Percentiles rank a stretch among this genome's conserved stretches.
Evolutionary conservation across 2,888 invertebrate species (phyloP).

Genomic region (Philhelius pedissequus): DNA sequence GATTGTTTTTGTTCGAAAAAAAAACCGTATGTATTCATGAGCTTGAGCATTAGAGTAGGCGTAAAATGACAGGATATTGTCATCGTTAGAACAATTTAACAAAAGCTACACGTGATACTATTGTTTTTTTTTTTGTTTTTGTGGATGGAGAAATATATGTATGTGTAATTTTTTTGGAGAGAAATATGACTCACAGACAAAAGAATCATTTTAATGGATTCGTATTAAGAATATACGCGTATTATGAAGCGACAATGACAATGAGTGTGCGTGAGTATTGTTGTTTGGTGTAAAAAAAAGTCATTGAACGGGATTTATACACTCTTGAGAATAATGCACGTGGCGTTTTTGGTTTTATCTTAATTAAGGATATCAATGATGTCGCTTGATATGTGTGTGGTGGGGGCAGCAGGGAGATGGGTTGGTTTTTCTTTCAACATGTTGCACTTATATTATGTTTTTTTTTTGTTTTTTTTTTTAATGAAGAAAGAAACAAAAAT

Average conservation of each 20-base stretch:
- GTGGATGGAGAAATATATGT: neutral
- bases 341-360: neutral
- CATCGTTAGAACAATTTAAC: neutral
- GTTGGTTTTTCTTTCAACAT: neutral
- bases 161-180: neutral
- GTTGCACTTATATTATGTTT: neutral
- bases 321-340: neutral
- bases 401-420: neutral
- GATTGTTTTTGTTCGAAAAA: neutral
- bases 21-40: neutral
- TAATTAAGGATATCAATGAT: constrained; percentile 25
- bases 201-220: neutral
- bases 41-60: neutral
- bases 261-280: neutral
- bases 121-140: neutral
- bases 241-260: neutral
- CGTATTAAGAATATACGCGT: neutral
- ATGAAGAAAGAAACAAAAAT: neutral
- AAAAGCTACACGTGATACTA: neutral
- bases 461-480: neutral
- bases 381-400: neutral
- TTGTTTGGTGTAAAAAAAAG: neutral
- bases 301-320: neutral
- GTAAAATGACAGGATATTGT: constrained; percentile 12
- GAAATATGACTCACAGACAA: neutral